These are phyloP conservation scores for Colistium nudipinnis DNA, from an alignment of 2,113 vertebrate genomes.

Conservation along the genomic window DNA sequence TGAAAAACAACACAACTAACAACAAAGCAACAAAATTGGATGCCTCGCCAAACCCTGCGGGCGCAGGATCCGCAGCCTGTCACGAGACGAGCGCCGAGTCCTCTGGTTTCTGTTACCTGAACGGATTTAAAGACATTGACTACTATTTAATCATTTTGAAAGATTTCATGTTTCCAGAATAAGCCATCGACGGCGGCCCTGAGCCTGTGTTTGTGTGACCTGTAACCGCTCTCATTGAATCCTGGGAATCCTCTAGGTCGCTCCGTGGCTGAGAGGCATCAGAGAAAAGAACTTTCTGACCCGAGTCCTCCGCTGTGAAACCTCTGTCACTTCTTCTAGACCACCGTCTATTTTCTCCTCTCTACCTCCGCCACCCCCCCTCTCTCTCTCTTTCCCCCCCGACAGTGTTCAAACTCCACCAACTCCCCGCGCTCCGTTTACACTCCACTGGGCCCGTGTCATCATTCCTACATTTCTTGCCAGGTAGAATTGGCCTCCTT, in stretches of 20 bases:
- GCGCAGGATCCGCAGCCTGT: conserved; percentile 50
- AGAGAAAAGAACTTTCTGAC: conserved; percentile 42
- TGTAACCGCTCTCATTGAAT: conserved; percentile 9
- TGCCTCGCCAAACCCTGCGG: conserved; percentile 46
- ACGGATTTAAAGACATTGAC: no score
- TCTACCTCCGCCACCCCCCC: conserved; percentile 30
- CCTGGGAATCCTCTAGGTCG: background rate
- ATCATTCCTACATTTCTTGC: conserved; percentile 79
- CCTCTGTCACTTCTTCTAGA: conserved; percentile 32
- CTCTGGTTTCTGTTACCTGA: conserved; percentile 56
- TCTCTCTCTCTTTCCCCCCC: background rate
- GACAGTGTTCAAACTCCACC: conserved; percentile 53
- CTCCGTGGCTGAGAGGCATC: conserved; percentile 24
- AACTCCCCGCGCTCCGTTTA: conserved; percentile 61
- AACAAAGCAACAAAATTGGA: conserved; percentile 56
- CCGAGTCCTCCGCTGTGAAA: background rate
- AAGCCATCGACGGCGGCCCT: conserved; percentile 3
- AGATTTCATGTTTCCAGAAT: background rate
- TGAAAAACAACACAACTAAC: conserved; percentile 51
- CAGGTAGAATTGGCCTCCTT: conserved; percentile 85
- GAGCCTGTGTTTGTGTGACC: conserved; percentile 14
- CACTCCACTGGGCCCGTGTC: conserved; percentile 76
- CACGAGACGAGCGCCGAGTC: conserved; percentile 49
- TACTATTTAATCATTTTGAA: background rate
- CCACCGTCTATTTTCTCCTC: conserved; percentile 36